Base-by-base conservation (phyloP, 2,113 vertebrate genomes). In the Perca fluviatilis region DNA sequence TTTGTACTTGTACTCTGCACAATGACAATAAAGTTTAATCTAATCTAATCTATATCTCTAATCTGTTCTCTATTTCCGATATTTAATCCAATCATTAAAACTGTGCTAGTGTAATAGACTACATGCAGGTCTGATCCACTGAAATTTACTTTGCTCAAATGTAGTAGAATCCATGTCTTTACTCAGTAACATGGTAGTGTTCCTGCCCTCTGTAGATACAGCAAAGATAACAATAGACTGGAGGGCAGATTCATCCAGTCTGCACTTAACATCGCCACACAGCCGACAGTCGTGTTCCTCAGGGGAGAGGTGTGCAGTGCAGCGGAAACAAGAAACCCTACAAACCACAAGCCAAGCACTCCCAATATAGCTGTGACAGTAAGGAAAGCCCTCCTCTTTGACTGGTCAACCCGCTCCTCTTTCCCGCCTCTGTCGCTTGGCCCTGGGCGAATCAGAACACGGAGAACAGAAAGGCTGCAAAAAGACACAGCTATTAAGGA, bases 391-490 rank as follows among this genome's bases (percentile, higher is more conserved):
- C 47, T 83, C 5, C 6, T 21, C 71, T 86, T 79, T 2, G 33
- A 7, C 14, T 7, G 66, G 54, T 80, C 72, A 1, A 54, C 66
- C 2, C 8, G 23, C 5, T 53, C 25, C 43, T n/a, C 54, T 8
- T 21, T 30, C 2, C 23, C 7, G 0, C 27, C 23, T 6, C 0
- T 12, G 1, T 27, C 33, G 5, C 75, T 66, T 2, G 85, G 85
- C 4, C 76, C 36, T 3, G 71, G 76, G 1, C 65, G 65, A 18
- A 47, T 75, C n/a, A 86, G 71, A 36, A 19, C 33, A 6, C 21
- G 23, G 53, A 83, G 79, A 3, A 73, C 61, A 12, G 67, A 77
- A 3, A 82, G 7, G 83, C 71, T 83, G 57, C 79, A 85, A 14
- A 85, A 70, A 0, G 5, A 74, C 2, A 74, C 3, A 4, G 66